Conservation (phyloP, 1,140 invertebrate species). For the Eupristina koningsbergeri region DNA sequence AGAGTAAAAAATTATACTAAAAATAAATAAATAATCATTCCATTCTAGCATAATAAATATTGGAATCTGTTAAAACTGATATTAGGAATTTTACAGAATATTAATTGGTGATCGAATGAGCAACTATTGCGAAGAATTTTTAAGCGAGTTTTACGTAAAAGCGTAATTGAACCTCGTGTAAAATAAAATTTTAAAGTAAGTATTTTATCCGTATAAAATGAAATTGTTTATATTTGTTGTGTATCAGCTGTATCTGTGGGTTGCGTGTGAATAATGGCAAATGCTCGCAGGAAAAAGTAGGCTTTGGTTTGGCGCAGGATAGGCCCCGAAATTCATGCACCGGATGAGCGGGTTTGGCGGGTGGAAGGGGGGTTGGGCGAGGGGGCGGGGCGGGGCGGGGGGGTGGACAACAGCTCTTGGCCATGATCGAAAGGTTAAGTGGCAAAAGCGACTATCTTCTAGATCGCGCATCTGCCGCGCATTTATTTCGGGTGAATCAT, state of each 20-base stretch:
- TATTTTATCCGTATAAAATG: not conserved
- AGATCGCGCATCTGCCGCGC: conserved; percentile 71
- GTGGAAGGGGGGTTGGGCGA: not conserved
- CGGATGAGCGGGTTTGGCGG: too few relatives aligned
- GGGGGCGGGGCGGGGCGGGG: not conserved
- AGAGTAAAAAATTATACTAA: too few relatives aligned
- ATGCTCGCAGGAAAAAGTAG: too few relatives aligned
- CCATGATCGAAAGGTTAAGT: conserved; percentile 8
- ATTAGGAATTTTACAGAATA: too few relatives aligned
- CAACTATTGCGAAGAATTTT: not conserved
- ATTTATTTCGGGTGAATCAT: conserved; percentile 68
- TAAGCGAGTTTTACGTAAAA: not conserved
- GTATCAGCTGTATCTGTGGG: not conserved
- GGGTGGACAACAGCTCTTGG: not conserved
- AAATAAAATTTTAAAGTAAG: not conserved
- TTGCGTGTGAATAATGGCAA: not conserved
- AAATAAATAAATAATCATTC: too few relatives aligned
- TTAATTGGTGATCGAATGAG: too few relatives aligned
- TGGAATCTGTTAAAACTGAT: too few relatives aligned
- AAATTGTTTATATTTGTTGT: not conserved
- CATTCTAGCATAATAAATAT: too few relatives aligned
- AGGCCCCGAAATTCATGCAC: too few relatives aligned
- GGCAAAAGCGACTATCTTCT: conserved; percentile 61
- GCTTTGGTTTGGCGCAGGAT: too few relatives aligned
- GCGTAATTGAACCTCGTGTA: not conserved